Evolutionary conservation across 1,140 invertebrate species (phyloP), one percentile per base, ranked within the genome.

Genomic region (Drosophila elegans): DNA sequence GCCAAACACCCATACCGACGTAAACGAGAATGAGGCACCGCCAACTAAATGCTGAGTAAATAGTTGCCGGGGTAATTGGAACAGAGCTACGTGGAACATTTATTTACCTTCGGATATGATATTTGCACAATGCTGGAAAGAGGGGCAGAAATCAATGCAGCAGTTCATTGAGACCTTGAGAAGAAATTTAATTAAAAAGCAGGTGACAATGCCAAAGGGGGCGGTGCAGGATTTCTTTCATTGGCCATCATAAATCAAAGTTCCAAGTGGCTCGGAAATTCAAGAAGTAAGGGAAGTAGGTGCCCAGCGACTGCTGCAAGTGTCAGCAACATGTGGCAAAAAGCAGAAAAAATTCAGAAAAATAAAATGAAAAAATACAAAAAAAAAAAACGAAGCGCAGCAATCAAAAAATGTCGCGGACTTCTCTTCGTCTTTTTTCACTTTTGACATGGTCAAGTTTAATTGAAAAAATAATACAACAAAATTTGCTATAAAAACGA

Each of bases 371-470:
- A 80, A 74, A 78, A 53, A 60, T 63, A 21, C 45, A 78, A 78
- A 52, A 67, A 71, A 41, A 64, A 75, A 51, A 57, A 51, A 32
- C 54, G 52, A 76, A 61, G 46, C 66, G 60, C 61, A 39, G 74
- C 56, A 74, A 78, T 78, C 68, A 69, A 63, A 76, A 80, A 80
- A 69, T 77, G 74, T 82, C 32, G 69, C 54, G 45, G 45, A 74
- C 66, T 56, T 69, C 51, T 63, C 56, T 32, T 12, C 62, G 71
- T 79, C 63, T 67, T 71, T 71, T 71, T 68, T 68, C 38, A 44
- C 64, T 64, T 85, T 82, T 83, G 83, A 88, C 83, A 86, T 88
- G 83, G 84, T 89, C 84, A 89, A 89, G 80, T 89, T 84, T 89
- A 90, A 89, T 84, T 90, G 85, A 84, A 89, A 89, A 80, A 74